Percentiles rank a stretch among this genome's conserved stretches.
Evolutionary conservation across 2,888 invertebrate genomes (phyloP).

Genomic region (Trilocha varians): DNA sequence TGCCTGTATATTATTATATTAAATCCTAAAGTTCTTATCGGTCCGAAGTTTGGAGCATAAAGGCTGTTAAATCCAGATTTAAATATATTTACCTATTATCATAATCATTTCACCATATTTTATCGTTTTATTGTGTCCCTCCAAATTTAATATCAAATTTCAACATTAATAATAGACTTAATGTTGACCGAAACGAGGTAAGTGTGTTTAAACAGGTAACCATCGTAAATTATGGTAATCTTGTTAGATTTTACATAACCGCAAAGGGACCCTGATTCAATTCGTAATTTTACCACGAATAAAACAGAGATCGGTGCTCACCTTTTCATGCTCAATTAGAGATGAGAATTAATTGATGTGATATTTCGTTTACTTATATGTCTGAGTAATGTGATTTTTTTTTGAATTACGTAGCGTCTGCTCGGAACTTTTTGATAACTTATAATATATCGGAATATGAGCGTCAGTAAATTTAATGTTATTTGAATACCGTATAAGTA

Average conservation of each 20-base stretch:
- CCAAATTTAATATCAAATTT: neutral
- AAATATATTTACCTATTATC: too few species aligned
- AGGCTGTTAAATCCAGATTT: too few species aligned
- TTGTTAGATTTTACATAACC: constrained; percentile 9
- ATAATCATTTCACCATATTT: too few species aligned
- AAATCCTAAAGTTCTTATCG: too few species aligned
- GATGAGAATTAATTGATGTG: neutral
- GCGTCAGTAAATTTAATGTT: too few species aligned
- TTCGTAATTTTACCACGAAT: constrained; percentile 1
- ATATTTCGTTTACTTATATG: neutral
- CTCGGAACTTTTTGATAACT: too few species aligned
- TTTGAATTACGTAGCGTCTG: too few species aligned
- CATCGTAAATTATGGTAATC: constrained; percentile 19
- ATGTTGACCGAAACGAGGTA: constrained; percentile 5
- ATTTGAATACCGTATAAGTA: too few species aligned
- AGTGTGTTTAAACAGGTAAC: constrained; percentile 4
- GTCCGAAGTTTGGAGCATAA: too few species aligned
- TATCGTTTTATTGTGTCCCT: neutral
- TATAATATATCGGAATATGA: too few species aligned
- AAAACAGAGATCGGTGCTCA: neutral
- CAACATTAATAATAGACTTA: neutral
- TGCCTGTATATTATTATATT: too few species aligned
- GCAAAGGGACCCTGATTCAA: constrained; percentile 1
- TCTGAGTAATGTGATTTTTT: neutral
- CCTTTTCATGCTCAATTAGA: neutral